phyloP scores from a whole-genome alignment of 2,888 invertebrate species.

The Cosmorhoe ocellata region DNA sequence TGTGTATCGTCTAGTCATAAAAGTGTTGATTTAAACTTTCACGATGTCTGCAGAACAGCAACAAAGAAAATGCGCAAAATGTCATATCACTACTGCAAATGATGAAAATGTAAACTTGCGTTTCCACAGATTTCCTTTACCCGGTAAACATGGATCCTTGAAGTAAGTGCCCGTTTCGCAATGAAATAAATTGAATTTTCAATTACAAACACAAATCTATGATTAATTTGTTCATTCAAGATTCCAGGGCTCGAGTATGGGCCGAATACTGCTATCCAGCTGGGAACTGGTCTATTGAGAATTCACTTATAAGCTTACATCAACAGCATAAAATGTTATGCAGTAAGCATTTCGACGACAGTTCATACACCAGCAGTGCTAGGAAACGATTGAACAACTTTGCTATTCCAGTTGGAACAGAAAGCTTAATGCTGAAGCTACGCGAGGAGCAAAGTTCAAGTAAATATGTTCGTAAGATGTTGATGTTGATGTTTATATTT shows the following conservation, averaged over 20 bases:
- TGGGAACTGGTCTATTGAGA: slow-evolving; percentile 4
- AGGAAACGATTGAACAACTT: not conserved
- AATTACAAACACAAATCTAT: no score
- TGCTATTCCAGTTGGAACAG: slow-evolving; percentile 3
- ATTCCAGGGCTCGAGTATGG: not conserved
- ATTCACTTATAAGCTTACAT: slow-evolving; percentile 1
- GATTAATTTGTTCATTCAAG: no score
- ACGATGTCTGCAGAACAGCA: not conserved
- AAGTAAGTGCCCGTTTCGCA: not conserved
- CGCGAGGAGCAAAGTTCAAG: not conserved
- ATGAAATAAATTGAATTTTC: not conserved
- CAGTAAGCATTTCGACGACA: slow-evolving; percentile 4
- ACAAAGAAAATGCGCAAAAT: not conserved
- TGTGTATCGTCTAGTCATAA: no score
- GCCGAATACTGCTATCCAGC: slow-evolving; percentile 9
- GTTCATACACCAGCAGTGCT: not conserved
- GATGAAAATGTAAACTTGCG: not conserved
- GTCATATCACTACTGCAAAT: not conserved
- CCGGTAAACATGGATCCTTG: not conserved
- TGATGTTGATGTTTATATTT: no score
- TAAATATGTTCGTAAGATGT: no score
- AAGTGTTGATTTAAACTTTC: no score
- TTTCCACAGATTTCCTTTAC: not conserved
- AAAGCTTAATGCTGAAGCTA: slow-evolving; percentile 2
- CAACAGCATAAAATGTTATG: not conserved